Evolutionary conservation across 2,797 vertebrate species (phyloP).

Genomic region (Antennarius maculatus): DNA sequence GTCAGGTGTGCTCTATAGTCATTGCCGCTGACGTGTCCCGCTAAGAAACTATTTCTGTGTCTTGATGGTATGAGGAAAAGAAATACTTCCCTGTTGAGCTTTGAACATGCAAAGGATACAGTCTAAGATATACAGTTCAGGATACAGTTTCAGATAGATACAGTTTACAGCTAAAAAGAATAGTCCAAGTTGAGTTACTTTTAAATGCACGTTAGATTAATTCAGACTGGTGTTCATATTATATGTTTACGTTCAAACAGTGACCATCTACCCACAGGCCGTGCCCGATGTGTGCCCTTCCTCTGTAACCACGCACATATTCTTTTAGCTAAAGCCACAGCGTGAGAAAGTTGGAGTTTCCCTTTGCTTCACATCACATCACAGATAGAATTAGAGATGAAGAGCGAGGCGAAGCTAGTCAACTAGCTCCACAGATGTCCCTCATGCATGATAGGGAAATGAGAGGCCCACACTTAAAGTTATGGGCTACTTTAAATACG

Average conservation of each 20-base stretch:
- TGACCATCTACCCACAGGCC: constrained; percentile 35
- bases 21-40: constrained; percentile 24
- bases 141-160: too few relatives aligned
- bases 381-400: constrained; percentile 47
- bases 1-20: background rate
- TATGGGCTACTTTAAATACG: constrained; percentile 8
- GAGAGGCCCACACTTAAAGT: constrained; percentile 45
- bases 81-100: constrained; percentile 39
- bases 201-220: background rate
- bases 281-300: constrained; percentile 64
- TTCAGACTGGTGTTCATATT: constrained; percentile 18
- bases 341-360: constrained; percentile 71
- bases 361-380: constrained; percentile 57
- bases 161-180: constrained; percentile 69
- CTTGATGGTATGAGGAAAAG: constrained; percentile 15
- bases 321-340: constrained; percentile 70
- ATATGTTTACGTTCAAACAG: constrained; percentile 15
- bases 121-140: too few relatives aligned
- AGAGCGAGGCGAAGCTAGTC: constrained; percentile 29
- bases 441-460: constrained; percentile 53
- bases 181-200: constrained; percentile 24
- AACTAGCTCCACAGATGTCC: constrained; percentile 17
- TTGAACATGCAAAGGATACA: constrained; percentile 33
- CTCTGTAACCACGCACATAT: constrained; percentile 60
- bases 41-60: constrained; percentile 22